These are phyloP conservation scores for Sinhomidia bicolor DNA, from an alignment of 2,888 invertebrate genomes.

Conservation along the genomic window DNA sequence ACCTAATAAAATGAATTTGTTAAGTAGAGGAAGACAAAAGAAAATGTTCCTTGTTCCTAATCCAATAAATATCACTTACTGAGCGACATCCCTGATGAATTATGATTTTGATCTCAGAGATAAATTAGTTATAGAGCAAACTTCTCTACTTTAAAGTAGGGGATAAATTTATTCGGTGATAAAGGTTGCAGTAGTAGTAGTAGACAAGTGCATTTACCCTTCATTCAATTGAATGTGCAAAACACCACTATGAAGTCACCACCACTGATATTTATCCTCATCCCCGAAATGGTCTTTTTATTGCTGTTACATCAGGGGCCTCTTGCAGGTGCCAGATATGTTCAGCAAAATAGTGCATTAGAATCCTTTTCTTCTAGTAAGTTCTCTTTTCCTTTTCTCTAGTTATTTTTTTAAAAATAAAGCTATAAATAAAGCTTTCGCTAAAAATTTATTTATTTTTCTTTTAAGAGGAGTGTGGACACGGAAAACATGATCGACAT, in stretches of 20 bases:
- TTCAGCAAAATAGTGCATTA: background rate
- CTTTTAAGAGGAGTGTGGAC: background rate
- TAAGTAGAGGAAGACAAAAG: slow-evolving; percentile 65
- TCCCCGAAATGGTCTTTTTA: background rate
- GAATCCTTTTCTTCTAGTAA: background rate
- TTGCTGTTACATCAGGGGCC: background rate
- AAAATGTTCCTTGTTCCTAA: slow-evolving; percentile 56
- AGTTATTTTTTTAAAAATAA: too few relatives aligned
- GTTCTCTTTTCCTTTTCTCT: background rate
- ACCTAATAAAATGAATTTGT: slow-evolving; percentile 58
- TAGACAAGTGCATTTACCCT: background rate
- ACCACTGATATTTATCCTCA: background rate
- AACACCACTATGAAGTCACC: slow-evolving; percentile 5
- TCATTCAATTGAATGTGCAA: background rate
- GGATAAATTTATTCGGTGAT: slow-evolving; percentile 17
- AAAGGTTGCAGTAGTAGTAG: background rate
- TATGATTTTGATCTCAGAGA: slow-evolving; percentile 63
- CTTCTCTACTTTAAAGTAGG: slow-evolving; percentile 29
- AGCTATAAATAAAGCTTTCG: too few relatives aligned
- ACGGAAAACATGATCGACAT: background rate
- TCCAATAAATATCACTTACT: slow-evolving; percentile 48
- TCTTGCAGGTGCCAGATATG: background rate
- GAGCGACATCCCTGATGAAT: slow-evolving; percentile 5
- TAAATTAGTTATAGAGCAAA: slow-evolving; percentile 12
- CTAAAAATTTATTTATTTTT: background rate